Base-by-base conservation (phyloP, 92 coral and sea anemone species). In the Porites lobata region DNA sequence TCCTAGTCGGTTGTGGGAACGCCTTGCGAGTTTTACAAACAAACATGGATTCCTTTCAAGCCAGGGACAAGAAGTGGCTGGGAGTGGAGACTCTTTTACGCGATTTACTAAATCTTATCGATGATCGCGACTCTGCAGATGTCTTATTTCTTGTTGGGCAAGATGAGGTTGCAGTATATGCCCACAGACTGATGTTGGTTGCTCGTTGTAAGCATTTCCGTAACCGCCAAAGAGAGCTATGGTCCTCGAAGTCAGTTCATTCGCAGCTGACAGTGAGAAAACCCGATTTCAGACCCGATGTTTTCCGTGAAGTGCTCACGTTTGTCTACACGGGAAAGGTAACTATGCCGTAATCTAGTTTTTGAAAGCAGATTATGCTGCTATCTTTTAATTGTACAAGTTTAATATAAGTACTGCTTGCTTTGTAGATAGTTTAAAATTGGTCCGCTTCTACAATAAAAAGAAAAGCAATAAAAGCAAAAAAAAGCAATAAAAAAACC, bases 261-360 rank as follows among this genome's bases (percentile, higher is more conserved):
- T 82, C 96, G 4, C 95, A 95, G 22, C 78, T 89, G 57, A 92
- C 94, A 11, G 85, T 93, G 7, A 90, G 89, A 54, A 93, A 96
- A 81, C 77, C 92, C 19, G 92, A 91, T 9, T 94, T 89, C 77
- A 82, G 91, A 69, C 85, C 95, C 1, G 93, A 92, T 77, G 98
- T 95, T n/a, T 97, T 97, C 65, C 86, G 89, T 66, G 96, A 97
- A 38, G 99, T 97, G 38, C 84, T 97, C 4, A 79, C 84, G 74
- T 97, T 93, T 80, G 79, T 95, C 21, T 97, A 97, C 69, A 94
- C 99, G 17, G 98, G 99, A 86, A 94, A 95, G 96, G 99, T 97
- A 87, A 61, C 63, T 68, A 38, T 15, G 8, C 12, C 7, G 11
- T 56, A 56, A 10, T 62, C n/a, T 62, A n/a, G 17, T 62, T 7